A percentile compares a stretch with the other conserved stretches of the same genome.
Evolutionary conservation across 2,113 vertebrate species (phyloP).

Genomic region (Rhea pennata): DNA sequence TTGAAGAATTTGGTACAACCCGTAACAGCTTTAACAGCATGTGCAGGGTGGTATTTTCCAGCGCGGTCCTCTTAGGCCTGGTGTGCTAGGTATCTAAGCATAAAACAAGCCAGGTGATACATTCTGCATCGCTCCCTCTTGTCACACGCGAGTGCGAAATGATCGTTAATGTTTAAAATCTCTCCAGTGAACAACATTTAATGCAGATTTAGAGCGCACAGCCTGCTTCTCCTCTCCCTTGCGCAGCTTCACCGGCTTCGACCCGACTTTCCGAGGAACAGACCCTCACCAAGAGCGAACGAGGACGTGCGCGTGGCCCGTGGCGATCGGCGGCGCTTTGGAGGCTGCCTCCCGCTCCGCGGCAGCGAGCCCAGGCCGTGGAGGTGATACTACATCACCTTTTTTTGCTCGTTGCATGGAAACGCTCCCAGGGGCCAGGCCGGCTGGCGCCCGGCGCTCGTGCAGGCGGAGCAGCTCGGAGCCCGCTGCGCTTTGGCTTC

Average conservation of each 20-base stretch:
- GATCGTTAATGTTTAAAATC: neutral
- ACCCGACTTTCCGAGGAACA: constrained; percentile 11
- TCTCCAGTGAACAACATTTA: neutral
- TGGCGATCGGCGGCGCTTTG: neutral
- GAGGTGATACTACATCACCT: neutral
- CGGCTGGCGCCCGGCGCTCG: too few species aligned
- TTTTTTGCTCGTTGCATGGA: neutral
- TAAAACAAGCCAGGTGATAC: neutral
- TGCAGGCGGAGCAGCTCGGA: neutral
- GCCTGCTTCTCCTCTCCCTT: neutral
- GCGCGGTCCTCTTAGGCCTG: neutral
- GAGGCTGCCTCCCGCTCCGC: neutral
- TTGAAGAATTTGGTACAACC: neutral
- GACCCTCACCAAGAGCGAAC: neutral
- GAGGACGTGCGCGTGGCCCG: neutral
- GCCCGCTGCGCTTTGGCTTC: fast-evolving
- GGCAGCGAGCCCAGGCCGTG: neutral
- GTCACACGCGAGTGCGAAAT: neutral
- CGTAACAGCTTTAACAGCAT: neutral
- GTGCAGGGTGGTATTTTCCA: neutral
- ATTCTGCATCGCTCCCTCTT: neutral
- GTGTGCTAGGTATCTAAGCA: neutral
- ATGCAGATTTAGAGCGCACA: neutral
- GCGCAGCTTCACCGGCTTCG: neutral
- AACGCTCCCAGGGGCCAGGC: neutral